These are phyloP conservation scores for Sylvia borin DNA, from an alignment of 2,797 vertebrate species.

Conservation along the genomic window DNA sequence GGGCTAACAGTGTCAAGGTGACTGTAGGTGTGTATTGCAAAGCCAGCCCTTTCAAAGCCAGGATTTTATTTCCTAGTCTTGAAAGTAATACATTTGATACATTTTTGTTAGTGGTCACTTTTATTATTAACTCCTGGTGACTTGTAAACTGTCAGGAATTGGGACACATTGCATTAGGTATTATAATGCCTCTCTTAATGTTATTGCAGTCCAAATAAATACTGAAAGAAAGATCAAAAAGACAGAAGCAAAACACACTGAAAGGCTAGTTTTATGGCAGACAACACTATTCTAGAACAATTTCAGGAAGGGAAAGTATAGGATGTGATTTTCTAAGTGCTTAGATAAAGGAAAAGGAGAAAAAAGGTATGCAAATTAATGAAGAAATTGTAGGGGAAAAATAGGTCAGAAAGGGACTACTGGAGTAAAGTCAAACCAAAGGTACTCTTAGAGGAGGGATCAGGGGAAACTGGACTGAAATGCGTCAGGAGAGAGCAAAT, in stretches of 20 bases:
- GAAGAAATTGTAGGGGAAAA: background rate
- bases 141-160: background rate
- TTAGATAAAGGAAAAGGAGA: background rate
- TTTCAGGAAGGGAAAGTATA: background rate
- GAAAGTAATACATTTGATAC: background rate
- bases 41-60: background rate
- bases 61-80: background rate
- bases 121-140: background rate
- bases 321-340: background rate
- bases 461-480: background rate
- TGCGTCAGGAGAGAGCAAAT: background rate
- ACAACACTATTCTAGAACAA: background rate
- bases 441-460: background rate
- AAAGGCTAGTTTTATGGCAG: background rate
- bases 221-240: background rate
- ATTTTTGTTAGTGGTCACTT: background rate
- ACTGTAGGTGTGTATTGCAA: background rate
- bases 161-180: background rate
- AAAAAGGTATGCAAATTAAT: background rate
- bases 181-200: background rate
- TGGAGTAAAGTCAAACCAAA: background rate
- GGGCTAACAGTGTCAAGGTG: background rate
- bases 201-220: background rate
- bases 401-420: background rate
- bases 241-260: fast-evolving